These are phyloP conservation scores for Drosophila ustulata DNA, from an alignment of 2,888 invertebrate species.

Conservation along the genomic window DNA sequence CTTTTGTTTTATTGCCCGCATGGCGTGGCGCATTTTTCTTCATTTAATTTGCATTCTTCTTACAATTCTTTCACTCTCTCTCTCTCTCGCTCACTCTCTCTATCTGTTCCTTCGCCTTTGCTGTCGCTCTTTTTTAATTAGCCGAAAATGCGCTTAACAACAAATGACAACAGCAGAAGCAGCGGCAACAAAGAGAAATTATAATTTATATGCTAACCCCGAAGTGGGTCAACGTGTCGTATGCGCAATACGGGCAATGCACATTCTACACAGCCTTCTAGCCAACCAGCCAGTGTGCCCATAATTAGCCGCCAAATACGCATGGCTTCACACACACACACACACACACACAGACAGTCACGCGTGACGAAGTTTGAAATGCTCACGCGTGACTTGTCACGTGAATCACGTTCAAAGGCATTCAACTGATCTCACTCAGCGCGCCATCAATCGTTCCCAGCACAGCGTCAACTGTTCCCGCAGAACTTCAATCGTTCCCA, in stretches of 20 bases:
- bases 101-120: constrained; percentile 15
- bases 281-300: constrained; percentile 17
- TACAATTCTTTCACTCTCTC: constrained; percentile 35
- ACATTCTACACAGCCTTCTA: not conserved
- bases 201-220: constrained; percentile 64
- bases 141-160: constrained; percentile 75
- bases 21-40: constrained; percentile 61
- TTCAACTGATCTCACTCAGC: not conserved
- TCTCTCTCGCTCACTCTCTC: not conserved
- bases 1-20: constrained; percentile 55
- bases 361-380: constrained; percentile 12
- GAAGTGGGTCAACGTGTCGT: constrained; percentile 57
- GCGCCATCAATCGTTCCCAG: not conserved
- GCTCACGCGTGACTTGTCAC: constrained; percentile 28
- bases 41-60: constrained; percentile 67
- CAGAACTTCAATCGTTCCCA: not conserved
- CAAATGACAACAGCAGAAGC: constrained; percentile 57
- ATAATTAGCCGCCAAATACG: constrained; percentile 58
- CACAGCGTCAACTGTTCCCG: not conserved
- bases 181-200: constrained; percentile 69
- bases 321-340: constrained; percentile 39
- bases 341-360: not conserved
- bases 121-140: constrained; percentile 72
- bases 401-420: not conserved
- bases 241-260: constrained; percentile 39